Evolutionary conservation across 2,888 invertebrate species (phyloP).

Genomic region (Acanthosoma haemorrhoidale): DNA sequence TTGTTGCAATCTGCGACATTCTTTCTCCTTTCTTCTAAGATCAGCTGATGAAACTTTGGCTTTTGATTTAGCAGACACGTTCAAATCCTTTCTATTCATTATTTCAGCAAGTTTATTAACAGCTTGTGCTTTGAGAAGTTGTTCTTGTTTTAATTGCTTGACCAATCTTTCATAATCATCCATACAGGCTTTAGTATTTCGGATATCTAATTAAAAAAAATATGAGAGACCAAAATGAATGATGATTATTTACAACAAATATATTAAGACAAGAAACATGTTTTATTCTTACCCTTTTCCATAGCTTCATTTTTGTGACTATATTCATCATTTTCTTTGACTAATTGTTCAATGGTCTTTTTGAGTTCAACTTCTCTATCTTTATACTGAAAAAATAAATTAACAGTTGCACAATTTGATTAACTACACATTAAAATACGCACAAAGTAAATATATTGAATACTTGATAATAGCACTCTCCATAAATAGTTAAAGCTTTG

Average conservation of each 20-base stretch:
- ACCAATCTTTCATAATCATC: constrained; percentile 76
- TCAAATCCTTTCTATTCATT: constrained; percentile 85
- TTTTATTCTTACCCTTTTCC: constrained; percentile 58
- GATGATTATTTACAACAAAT: constrained; percentile 43
- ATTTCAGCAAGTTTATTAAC: constrained; percentile 96
- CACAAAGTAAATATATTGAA: background rate
- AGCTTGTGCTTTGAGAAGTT: constrained; percentile 84
- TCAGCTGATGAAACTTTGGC: constrained; percentile 74
- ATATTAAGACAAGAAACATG: background rate
- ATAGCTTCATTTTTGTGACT: constrained; percentile 68
- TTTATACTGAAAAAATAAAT: constrained; percentile 50
- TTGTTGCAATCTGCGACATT: constrained; percentile 88
- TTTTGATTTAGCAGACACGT: constrained; percentile 58
- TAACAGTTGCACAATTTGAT: too few relatives aligned
- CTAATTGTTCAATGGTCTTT: constrained; percentile 58
- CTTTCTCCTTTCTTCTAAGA: constrained; percentile 85
- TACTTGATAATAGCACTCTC: background rate
- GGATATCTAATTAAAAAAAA: constrained; percentile 36
- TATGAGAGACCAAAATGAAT: too few relatives aligned
- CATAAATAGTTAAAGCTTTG: background rate
- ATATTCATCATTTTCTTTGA: constrained; percentile 77
- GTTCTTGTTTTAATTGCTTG: constrained; percentile 80
- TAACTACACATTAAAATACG: constrained; percentile 23
- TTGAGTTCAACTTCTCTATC: constrained; percentile 71
- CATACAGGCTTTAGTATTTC: constrained; percentile 39